Base-by-base conservation (phyloP, 2,113 vertebrate genomes). In the Myotis brandtii region DNA sequence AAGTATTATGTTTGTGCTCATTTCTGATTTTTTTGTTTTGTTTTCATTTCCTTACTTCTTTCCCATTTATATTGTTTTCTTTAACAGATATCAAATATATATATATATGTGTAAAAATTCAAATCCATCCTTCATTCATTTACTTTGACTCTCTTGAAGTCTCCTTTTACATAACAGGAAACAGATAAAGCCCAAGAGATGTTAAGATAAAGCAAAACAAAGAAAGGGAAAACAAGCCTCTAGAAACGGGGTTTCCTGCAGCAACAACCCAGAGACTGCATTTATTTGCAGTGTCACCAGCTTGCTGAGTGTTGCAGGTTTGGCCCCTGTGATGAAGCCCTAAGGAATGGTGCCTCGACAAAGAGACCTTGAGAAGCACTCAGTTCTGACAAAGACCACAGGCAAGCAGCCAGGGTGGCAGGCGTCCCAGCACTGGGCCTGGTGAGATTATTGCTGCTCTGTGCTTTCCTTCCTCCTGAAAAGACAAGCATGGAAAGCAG, bases 151-250 rank as follows among this genome's bases (percentile, higher is more conserved):
- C 11, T 46, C 73, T 64, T 27, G 25, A 16, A 83, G 43, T 67
- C 43, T 32, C 5, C 17, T 56, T 91, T 88, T 17, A 91, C 23
- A 27, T 25, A 70, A 95, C 92, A 89, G 83, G 93, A 89, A 93
- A 30, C 46, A 70, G 37, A 64, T 62, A 59, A 77, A 62, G 56
- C 59, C 79, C 30, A 9, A 3, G 5, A 25, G 73, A 34, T 34
- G 40, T 34, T 59, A 30, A 80, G 88, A 81, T 81, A 67, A 54
- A 73, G 43, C 30, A 30, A 67, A 72, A 62, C 64, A 66, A 75
- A 86, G 48, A 59, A 37, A 84, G 23, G 69, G 59, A 43, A 40
- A 48, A 43, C 80, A 37, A 54, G 30, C 14, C 32, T 77, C 62
- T 9, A 18, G 70, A 56, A 54, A 27, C 6, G 40, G 50, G 20